Percentiles rank a stretch among this genome's conserved stretches.
Evolutionary conservation across 2,888 invertebrate genomes (phyloP).

Genomic region (Papilio elwesi): DNA sequence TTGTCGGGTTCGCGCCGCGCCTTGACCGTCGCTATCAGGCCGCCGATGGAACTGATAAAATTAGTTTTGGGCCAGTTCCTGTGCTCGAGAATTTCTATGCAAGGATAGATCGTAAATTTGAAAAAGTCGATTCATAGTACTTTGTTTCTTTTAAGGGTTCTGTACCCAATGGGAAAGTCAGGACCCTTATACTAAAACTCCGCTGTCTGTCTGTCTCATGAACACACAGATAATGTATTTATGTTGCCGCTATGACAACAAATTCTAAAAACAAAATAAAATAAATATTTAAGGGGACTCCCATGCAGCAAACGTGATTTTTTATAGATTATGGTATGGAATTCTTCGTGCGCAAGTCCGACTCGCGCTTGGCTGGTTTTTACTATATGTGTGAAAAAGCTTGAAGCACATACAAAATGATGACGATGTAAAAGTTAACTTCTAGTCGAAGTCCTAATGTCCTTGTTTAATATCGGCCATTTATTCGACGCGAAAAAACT

Average conservation of each 20-base stretch:
- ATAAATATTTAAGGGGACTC: too few species aligned
- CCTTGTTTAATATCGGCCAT: conserved; percentile 19
- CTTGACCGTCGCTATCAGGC: conserved; percentile 38
- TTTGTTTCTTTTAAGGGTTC: too few species aligned
- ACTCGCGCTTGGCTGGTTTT: too few species aligned
- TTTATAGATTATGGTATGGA: too few species aligned
- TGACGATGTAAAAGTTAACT: conserved; percentile 2
- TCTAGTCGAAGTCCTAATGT: conserved; percentile 13
- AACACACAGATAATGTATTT: not conserved
- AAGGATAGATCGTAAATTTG: not conserved
- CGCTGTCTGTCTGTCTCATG: too few species aligned
- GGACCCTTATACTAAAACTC: too few species aligned
- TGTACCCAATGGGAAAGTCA: too few species aligned
- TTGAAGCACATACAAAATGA: not conserved
- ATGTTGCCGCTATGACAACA: not conserved
- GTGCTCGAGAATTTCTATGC: conserved; percentile 1
- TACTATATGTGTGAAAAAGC: not conserved
- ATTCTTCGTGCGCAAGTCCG: too few species aligned
- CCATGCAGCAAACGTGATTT: too few species aligned
- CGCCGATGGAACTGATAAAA: conserved; percentile 42
- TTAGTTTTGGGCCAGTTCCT: conserved; percentile 40
- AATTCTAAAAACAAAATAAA: too few species aligned
- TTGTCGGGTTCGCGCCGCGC: conserved; percentile 43
- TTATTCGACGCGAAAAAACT: conserved; percentile 18
- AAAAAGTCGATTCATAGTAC: too few species aligned